A percentile compares a stretch with the other conserved stretches of the same genome.
phyloP scores from a whole-genome alignment of 2,113 vertebrate genomes.

The Piprites chloris region DNA sequence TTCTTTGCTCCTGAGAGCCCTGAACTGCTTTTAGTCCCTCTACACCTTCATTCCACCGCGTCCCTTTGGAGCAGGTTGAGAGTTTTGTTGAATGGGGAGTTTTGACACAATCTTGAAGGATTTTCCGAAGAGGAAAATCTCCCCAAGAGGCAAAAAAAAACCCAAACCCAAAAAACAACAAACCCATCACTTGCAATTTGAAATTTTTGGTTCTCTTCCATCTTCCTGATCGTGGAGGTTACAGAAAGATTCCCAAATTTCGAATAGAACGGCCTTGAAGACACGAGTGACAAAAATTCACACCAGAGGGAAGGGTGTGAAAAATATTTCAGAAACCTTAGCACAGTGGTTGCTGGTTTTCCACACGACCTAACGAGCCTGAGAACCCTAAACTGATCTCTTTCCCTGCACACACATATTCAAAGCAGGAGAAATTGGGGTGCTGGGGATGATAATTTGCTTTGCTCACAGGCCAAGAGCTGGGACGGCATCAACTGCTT shows the following conservation, averaged over 20 bases:
- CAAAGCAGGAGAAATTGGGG: background rate
- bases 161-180: background rate
- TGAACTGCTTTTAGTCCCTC: background rate
- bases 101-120: background rate
- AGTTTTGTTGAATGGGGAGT: background rate
- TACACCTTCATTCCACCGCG: background rate
- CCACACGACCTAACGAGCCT: background rate
- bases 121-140: background rate
- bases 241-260: background rate
- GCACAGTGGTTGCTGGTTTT: background rate
- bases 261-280: background rate
- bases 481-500: background rate
- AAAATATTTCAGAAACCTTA: background rate
- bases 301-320: background rate
- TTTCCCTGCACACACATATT: background rate
- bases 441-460: background rate
- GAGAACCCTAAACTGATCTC: background rate
- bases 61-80: background rate
- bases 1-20: background rate
- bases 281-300: background rate
- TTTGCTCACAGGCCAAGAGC: background rate
- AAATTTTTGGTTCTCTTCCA: background rate
- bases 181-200: background rate
- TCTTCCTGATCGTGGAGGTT: background rate
- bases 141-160: background rate